Conservation (phyloP, 2,888 invertebrate species). For the Papilio protenor region DNA sequence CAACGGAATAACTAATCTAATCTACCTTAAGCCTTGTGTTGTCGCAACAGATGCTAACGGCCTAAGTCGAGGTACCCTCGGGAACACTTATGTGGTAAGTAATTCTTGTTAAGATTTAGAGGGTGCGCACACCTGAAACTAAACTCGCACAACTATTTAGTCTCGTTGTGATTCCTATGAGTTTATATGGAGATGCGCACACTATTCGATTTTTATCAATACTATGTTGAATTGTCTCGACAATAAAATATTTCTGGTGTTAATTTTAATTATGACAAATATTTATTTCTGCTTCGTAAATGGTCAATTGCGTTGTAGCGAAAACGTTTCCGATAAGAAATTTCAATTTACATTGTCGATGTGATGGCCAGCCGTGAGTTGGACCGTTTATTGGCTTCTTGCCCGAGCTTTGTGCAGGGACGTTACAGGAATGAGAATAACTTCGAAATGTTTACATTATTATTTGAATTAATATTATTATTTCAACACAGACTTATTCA, state of each 20-base stretch:
- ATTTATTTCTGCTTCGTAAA: neutral
- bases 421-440: constrained; percentile 24
- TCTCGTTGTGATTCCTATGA: too few species aligned
- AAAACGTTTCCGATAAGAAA: constrained; percentile 23
- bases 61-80: neutral
- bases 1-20: constrained; percentile 7
- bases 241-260: too few species aligned
- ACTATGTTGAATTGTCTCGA: too few species aligned
- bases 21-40: neutral
- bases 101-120: constrained; percentile 11
- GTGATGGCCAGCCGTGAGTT: constrained; percentile 13
- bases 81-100: constrained; percentile 10
- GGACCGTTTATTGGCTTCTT: constrained; percentile 30
- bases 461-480: neutral
- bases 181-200: too few species aligned
- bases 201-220: too few species aligned
- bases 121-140: too few species aligned
- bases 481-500: too few species aligned
- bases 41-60: constrained; percentile 5
- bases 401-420: constrained; percentile 26
- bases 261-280: too few species aligned
- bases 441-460: neutral
- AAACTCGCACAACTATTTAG: too few species aligned
- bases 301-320: constrained; percentile 13
- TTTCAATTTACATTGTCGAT: constrained; percentile 29